phyloP scores from a whole-genome alignment of 2,888 invertebrate genomes.

The Nymphalis urticae region DNA sequence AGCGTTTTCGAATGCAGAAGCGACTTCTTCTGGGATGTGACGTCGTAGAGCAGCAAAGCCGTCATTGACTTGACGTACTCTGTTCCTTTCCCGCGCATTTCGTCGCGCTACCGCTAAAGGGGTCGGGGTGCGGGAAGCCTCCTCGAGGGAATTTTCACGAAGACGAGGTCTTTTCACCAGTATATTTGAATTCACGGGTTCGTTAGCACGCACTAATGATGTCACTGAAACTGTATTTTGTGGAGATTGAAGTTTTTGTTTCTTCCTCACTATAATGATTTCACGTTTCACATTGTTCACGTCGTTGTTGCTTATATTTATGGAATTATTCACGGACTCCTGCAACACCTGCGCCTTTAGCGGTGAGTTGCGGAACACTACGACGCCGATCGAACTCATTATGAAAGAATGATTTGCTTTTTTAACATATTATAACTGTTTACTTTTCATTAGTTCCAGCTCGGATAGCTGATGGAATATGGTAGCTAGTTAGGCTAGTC shows the following conservation, averaged over 20 bases:
- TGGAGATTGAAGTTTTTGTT: constrained; percentile 67
- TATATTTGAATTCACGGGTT: constrained; percentile 56
- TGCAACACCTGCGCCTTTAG: constrained; percentile 85
- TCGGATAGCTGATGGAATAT: constrained; percentile 50
- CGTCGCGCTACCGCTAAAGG: constrained; percentile 92
- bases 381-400: constrained; percentile 82
- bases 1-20: constrained; percentile 84
- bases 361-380: constrained; percentile 82
- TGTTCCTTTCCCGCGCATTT: constrained; percentile 95
- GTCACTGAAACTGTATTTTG: constrained; percentile 70
- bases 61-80: constrained; percentile 95
- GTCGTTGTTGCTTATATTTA: constrained; percentile 78
- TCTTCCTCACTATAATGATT: constrained; percentile 80
- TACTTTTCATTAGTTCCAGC: constrained; percentile 57
- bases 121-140: constrained; percentile 81
- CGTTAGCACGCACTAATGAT: constrained; percentile 67
- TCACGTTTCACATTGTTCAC: constrained; percentile 66
- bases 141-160: constrained; percentile 73
- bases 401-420: constrained; percentile 59
- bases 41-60: constrained; percentile 93
- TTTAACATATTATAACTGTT: constrained; percentile 71
- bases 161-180: constrained; percentile 63
- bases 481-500: constrained; percentile 52
- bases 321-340: constrained; percentile 83
- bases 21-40: constrained; percentile 92